phyloP scores from a whole-genome alignment of 2,113 vertebrate species.

The Nasalis larvatus region DNA sequence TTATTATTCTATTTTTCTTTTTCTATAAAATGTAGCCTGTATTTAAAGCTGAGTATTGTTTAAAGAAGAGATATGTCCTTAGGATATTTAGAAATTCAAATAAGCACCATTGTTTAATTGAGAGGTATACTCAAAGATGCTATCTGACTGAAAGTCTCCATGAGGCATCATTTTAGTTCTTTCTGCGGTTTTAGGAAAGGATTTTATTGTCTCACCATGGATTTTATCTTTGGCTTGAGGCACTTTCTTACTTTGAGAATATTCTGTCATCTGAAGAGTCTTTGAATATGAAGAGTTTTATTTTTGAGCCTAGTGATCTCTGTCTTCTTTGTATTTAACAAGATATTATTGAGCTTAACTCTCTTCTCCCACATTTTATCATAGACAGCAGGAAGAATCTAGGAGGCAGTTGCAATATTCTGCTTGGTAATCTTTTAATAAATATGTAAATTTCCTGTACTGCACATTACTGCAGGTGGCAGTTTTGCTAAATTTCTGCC shows the following conservation, averaged over 20 bases:
- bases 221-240: neutral
- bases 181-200: neutral
- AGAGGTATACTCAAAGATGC: neutral
- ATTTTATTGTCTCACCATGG: neutral
- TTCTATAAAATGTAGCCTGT: neutral
- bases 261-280: neutral
- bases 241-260: neutral
- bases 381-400: neutral
- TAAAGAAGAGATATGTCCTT: neutral
- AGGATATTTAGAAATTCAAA: neutral
- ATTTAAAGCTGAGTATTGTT: neutral
- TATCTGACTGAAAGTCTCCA: neutral
- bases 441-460: neutral
- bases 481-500: neutral
- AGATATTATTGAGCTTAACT: neutral
- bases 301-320: neutral
- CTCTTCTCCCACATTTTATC: neutral
- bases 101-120: neutral
- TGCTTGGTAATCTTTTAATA: neutral
- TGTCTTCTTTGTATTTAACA: neutral
- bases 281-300: neutral
- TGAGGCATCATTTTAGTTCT: neutral
- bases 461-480: neutral
- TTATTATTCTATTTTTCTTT: neutral
- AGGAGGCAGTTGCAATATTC: neutral